Base-by-base conservation (phyloP, 2,888 invertebrate genomes). In the Diploptera punctata region DNA sequence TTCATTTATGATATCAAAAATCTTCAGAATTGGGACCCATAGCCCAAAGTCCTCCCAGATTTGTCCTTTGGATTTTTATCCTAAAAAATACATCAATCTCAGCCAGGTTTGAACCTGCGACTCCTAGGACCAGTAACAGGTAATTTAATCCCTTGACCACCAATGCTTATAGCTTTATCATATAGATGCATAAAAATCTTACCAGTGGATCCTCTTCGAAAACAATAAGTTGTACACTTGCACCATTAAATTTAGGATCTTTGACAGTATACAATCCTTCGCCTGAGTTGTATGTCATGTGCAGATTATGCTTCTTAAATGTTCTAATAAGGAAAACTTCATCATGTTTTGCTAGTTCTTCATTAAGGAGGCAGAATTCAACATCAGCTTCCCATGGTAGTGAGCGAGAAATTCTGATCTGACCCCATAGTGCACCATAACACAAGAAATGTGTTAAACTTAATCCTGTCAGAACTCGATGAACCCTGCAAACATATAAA, bases 381-480 rank as follows among this genome's bases (percentile, higher is more conserved):
- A 86, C 80, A 77, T 84, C 83, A 54, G 82, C 81, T 73, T 85
- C 85, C 87, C 88, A 88, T 0, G 87, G 86, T 9, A 87, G 79
- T n/a, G 86, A 83, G 19, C 83, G 81, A 5, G 84, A 84, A 49
- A 83, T 79, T 73, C 87, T 82, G 49, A 87, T 82, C 75, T 86
- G 86, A 67, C 87, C 87, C 88, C 87, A 88, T 2, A 88, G 82
- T 10, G 86, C 83, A 31, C 86, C 87, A 75, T 87, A 86, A 78
- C 88, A 88, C 18, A 88, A 80, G 77, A 86, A 87, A 79, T 87
- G 86, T n/a, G 85, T 83, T 47, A 87, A 79, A 1, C 83, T 81
- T 47, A 87, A 79, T 47, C 82, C 81, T 16, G 81, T 79, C 24
- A 87, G 79, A 24, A 84, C 81, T 67, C 79, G 76, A 75, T 85